Conservation (phyloP, 2,113 vertebrate species). For the Ptychochromis oligacanthus region DNA sequence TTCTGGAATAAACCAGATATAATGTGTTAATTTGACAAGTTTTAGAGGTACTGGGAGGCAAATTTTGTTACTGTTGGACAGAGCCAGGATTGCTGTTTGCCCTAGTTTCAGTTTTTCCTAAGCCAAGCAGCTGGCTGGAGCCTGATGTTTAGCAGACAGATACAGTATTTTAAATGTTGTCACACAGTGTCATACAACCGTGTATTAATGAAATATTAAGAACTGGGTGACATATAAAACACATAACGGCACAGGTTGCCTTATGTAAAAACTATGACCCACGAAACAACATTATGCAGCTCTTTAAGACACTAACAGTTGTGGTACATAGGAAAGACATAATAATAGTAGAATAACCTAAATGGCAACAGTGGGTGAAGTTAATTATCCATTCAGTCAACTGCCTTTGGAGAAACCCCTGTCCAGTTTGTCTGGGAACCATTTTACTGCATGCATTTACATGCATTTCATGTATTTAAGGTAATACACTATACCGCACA, state of each 20-base stretch:
- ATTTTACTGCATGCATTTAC: neutral
- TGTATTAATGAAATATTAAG: neutral
- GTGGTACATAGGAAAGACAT: fast-evolving
- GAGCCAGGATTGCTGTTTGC: neutral
- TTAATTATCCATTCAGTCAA: neutral
- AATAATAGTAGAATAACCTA: neutral
- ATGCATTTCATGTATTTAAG: neutral
- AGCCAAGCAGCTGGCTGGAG: neutral
- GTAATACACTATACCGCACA: neutral
- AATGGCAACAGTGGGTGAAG: neutral
- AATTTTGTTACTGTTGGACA: neutral
- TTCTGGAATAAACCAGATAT: neutral
- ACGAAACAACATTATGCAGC: neutral
- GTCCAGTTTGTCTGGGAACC: neutral
- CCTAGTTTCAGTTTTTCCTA: neutral
- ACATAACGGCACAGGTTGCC: neutral
- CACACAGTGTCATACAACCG: neutral
- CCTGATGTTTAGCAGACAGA: neutral
- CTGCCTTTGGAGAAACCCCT: neutral
- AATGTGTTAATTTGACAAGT: neutral
- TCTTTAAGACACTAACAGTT: neutral
- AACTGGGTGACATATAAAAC: neutral
- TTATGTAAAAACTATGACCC: no score
- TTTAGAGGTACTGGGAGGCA: neutral
- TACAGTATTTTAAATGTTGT: neutral